Evolutionary conservation across 2,113 vertebrate genomes (phyloP).

Genomic region (Pseudolaguvia tuberculata): DNA sequence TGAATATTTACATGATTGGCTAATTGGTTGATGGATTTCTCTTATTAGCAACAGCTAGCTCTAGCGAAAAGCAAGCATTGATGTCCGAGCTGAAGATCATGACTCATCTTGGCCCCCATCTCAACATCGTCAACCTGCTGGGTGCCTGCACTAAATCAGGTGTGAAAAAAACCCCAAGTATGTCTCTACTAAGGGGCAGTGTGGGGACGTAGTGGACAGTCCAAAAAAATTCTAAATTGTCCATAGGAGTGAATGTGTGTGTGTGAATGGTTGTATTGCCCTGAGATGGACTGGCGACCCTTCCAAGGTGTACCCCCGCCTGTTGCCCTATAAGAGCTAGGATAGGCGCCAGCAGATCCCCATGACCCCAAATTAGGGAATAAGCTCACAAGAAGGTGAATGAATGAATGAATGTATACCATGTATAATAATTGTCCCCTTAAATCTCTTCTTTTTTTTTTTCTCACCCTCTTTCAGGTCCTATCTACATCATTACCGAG

Average conservation of each 20-base stretch:
- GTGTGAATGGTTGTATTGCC: too few species aligned
- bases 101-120: conserved; percentile 95
- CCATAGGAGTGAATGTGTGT: too few species aligned
- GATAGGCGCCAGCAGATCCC: too few species aligned
- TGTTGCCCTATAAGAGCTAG: too few species aligned
- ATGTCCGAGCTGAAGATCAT: conserved; percentile 99
- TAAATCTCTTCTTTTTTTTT: conserved; percentile 4
- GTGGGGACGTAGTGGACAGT: too few species aligned
- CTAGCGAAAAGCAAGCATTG: conserved; percentile 96
- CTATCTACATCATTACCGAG: conserved; percentile 98
- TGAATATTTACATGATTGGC: not conserved
- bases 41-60: conserved; percentile 85
- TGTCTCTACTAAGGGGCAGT: conserved; percentile 51
- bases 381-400: too few species aligned
- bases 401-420: too few species aligned
- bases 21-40: not conserved
- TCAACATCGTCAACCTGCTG: conserved; percentile 96
- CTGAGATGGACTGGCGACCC: too few species aligned
- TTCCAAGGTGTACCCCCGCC: too few species aligned
- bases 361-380: too few species aligned
- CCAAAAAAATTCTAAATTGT: too few species aligned
- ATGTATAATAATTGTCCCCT: conserved; percentile 33
- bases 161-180: conserved; percentile 51
- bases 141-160: conserved; percentile 98
- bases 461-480: conserved; percentile 67